These are phyloP conservation scores for Samia ricini DNA, from an alignment of 1,140 invertebrate genomes.

Conservation along the genomic window DNA sequence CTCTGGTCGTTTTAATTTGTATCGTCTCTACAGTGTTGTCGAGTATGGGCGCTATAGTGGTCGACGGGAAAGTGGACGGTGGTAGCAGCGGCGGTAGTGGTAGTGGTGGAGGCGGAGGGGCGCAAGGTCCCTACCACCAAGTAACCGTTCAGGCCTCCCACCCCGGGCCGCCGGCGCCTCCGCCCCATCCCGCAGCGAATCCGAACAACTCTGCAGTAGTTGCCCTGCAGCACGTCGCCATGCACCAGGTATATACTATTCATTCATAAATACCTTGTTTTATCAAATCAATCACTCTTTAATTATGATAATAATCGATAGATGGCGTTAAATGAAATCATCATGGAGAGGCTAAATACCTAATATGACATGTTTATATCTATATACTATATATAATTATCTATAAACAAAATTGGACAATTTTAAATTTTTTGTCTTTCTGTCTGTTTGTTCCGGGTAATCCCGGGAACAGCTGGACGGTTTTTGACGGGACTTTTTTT, in stretches of 20 bases:
- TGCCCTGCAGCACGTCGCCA: slow-evolving; percentile 67
- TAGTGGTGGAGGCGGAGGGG: slow-evolving; percentile 72
- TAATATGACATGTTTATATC: too few species aligned
- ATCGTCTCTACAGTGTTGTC: slow-evolving; percentile 80
- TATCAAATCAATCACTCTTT: neutral
- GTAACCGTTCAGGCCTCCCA: slow-evolving; percentile 34
- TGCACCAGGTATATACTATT: slow-evolving; percentile 60
- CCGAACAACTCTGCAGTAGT: slow-evolving; percentile 59
- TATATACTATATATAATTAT: too few species aligned
- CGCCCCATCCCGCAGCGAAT: slow-evolving; percentile 29
- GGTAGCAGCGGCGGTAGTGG: slow-evolving; percentile 69
- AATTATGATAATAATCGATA: neutral
- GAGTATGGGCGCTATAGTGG: slow-evolving; percentile 86
- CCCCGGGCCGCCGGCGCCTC: slow-evolving; percentile 30
- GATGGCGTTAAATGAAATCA: too few species aligned
- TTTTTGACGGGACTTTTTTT: too few species aligned
- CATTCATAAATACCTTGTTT: neutral
- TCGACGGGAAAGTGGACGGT: slow-evolving; percentile 85
- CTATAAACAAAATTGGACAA: too few species aligned
- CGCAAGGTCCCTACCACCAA: slow-evolving; percentile 22
- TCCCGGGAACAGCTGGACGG: too few species aligned
- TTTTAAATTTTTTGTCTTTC: too few species aligned
- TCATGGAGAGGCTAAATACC: too few species aligned
- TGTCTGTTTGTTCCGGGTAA: too few species aligned
- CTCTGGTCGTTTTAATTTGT: too few species aligned